phyloP scores from a whole-genome alignment of 1,140 invertebrate species.

The Apis laboriosa region DNA sequence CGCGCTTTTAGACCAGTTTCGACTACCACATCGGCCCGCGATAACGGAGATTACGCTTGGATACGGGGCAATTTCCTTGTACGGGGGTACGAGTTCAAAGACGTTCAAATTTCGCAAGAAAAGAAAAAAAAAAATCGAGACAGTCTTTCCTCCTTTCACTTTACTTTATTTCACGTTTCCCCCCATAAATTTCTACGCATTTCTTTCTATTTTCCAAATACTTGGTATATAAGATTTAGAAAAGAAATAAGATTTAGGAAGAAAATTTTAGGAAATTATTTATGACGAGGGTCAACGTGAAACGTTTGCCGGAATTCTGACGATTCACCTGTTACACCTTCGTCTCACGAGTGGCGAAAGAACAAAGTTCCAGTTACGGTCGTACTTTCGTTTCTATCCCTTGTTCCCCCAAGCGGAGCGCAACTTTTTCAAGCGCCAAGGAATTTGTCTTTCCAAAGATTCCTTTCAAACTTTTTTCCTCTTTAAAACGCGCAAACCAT shows the following conservation, averaged over 20 bases:
- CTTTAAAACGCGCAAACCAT: neutral
- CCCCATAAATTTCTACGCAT: too few relatives aligned
- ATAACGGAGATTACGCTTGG: neutral
- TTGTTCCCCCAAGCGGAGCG: constrained; percentile 16
- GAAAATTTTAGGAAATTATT: too few relatives aligned
- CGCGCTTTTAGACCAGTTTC: neutral
- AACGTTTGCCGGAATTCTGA: constrained; percentile 1
- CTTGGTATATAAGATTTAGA: too few relatives aligned
- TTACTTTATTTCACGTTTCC: too few relatives aligned
- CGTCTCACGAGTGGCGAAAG: neutral
- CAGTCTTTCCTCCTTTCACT: too few relatives aligned
- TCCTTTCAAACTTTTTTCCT: constrained; percentile 1
- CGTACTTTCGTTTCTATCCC: constrained; percentile 4
- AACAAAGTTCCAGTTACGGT: neutral
- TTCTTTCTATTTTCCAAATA: too few relatives aligned
- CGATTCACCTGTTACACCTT: constrained; percentile 41
- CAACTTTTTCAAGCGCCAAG: constrained; percentile 16
- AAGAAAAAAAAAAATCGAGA: too few relatives aligned
- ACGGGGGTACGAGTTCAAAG: neutral
- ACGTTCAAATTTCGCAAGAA: neutral
- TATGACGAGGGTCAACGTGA: too few relatives aligned
- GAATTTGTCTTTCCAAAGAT: constrained; percentile 38
- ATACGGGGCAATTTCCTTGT: neutral
- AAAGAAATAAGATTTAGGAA: too few relatives aligned
- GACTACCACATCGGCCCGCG: neutral